Conservation (phyloP, 1,140 invertebrate species). For the Kradibia gibbosae region DNA sequence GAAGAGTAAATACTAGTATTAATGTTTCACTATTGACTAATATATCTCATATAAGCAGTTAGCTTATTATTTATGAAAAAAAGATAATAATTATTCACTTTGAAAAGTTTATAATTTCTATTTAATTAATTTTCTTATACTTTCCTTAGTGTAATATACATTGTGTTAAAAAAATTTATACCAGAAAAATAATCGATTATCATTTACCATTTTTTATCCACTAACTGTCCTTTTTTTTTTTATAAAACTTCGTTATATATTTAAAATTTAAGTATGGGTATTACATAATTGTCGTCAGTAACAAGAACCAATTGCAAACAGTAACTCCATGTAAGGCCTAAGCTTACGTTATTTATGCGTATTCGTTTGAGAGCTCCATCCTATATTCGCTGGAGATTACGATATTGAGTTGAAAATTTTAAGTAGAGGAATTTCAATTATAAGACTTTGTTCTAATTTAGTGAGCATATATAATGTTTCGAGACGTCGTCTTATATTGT, state of each 20-base stretch:
- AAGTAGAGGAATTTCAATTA: neutral
- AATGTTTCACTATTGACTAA: neutral
- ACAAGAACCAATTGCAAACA: constrained; percentile 13
- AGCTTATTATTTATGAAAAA: neutral
- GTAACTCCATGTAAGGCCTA: constrained; percentile 34
- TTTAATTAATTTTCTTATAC: neutral
- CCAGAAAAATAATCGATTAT: neutral
- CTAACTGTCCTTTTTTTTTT: too few species aligned
- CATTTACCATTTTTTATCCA: neutral
- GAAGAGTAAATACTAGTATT: neutral
- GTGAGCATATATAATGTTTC: neutral
- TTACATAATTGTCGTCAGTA: constrained; percentile 9
- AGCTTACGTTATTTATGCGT: constrained; percentile 20
- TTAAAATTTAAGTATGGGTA: neutral
- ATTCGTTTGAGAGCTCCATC: neutral
- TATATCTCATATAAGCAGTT: neutral
- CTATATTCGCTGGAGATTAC: constrained; percentile 33
- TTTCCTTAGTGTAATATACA: too few species aligned
- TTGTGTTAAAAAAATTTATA: too few species aligned
- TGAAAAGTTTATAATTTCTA: neutral
- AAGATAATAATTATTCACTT: neutral
- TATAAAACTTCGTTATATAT: neutral
- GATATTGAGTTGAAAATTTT: neutral
- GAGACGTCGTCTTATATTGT: neutral
- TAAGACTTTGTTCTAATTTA: constrained; percentile 20